These are phyloP conservation scores for Tenebrosternarchus preto DNA, from an alignment of 2,113 vertebrate genomes.

Conservation along the genomic window DNA sequence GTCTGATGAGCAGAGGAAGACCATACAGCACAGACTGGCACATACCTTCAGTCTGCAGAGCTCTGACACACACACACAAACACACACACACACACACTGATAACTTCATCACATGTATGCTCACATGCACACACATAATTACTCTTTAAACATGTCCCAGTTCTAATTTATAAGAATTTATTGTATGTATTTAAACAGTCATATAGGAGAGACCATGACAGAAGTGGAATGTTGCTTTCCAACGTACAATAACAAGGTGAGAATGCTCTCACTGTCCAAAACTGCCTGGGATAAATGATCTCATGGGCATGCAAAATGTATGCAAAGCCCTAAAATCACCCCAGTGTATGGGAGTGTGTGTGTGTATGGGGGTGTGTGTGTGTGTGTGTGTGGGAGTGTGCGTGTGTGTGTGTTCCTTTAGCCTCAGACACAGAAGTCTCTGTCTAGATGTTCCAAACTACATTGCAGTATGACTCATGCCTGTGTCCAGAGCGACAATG, in stretches of 20 bases:
- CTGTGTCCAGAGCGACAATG: conserved; percentile 13
- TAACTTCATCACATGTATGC: no score
- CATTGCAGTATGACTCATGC: conserved; percentile 30
- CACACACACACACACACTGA: conserved; percentile 28
- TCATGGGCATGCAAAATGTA: conserved; percentile 56
- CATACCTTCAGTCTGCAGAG: conserved; percentile 79
- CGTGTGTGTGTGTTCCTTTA: conserved; percentile 1
- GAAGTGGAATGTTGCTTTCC: conserved; percentile 2
- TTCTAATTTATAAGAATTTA: not conserved
- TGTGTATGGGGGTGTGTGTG: conserved; percentile 3
- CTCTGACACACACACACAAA: conserved; percentile 69
- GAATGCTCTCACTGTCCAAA: conserved; percentile 38
- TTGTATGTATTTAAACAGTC: not conserved
- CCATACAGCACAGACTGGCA: conserved; percentile 90
- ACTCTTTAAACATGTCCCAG: not conserved
- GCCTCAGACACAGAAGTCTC: conserved; percentile 43
- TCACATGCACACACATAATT: no score
- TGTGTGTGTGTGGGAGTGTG: no score
- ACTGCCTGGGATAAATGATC: conserved; percentile 26
- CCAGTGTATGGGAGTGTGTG: conserved; percentile 45
- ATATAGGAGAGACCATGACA: not conserved
- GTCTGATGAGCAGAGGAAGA: conserved; percentile 83
- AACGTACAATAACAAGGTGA: conserved; percentile 17
- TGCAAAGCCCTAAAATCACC: conserved; percentile 52
- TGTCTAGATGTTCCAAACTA: conserved; percentile 43